Evolutionary conservation across 1,140 invertebrate genomes (phyloP), one percentile per base, ranked within the genome.

Genomic region (Trissolcus basalis): DNA sequence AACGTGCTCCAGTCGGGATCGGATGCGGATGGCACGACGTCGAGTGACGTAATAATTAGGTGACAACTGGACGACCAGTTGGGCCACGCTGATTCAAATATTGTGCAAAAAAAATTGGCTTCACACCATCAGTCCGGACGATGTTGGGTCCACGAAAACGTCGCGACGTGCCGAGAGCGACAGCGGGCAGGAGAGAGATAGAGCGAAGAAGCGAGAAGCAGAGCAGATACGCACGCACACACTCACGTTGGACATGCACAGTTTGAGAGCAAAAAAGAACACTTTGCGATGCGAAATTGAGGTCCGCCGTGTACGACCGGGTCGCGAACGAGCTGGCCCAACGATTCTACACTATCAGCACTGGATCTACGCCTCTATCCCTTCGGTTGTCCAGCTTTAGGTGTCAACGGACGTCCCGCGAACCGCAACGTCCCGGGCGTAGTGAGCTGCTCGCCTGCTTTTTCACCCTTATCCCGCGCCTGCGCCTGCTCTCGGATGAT

Each of bases 381-480:
- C 54, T 72, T 73, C 64, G 48, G 43, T 63, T 58, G 53, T 58
- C 45, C 54, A 56, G 48, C 63, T 61, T 59, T 59, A 75, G 72
- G 68, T 75, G 68, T 79, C 70, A 53, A 71, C 67, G 70, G 56
- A 41, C 69, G 76, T 80, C 77, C 70, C 81, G 77, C 82, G 82
- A 82, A 79, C 82, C 83, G 81, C 83, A 80, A 80, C 77, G 85
- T 87, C 86, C 87, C 87, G 87, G 87, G 87, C 85, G 87, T 83
- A 84, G 85, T 86, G 85, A 85, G 84, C 85, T 85, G 78, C 81
- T 81, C 79, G 79, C 81, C 80, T 80, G 82, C 82, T 86, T 85
- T 86, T 86, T 82, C 81, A 83, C 78, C 84, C 81, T 79, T 74
- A 79, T 72, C 80, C 70, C 78, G 85, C 86, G 86, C 85, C 73